Evolutionary conservation across 2,888 invertebrate species (phyloP).

Genomic region (Leptothorax acervorum): DNA sequence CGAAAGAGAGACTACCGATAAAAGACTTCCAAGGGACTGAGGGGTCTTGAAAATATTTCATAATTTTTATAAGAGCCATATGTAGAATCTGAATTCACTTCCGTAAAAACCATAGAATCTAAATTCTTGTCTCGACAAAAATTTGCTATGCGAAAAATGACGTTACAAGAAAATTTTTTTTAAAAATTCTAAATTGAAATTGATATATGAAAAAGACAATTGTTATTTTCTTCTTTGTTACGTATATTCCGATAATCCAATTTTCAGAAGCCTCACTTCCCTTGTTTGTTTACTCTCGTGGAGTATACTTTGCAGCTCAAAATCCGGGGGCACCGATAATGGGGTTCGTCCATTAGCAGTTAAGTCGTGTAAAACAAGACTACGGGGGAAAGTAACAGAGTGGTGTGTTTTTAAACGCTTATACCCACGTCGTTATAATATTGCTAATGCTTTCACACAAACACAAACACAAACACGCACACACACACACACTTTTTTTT

Average conservation of each 20-base stretch:
- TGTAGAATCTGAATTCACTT: not conserved
- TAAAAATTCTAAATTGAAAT: not conserved
- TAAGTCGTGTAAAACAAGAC: not conserved
- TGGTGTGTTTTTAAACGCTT: constrained; percentile 9
- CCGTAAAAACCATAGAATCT: not conserved
- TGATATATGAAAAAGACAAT: not conserved
- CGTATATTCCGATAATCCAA: not conserved
- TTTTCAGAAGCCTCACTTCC: not conserved
- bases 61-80: not conserved
- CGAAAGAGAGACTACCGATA: not conserved
- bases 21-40: not conserved
- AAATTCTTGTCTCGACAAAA: not conserved
- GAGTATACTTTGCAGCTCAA: not conserved
- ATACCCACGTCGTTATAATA: not conserved
- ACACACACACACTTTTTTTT: not conserved
- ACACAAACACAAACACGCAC: too few relatives aligned
- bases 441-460: not conserved
- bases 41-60: not conserved
- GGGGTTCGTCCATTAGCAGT: constrained; percentile 14
- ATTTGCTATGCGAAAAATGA: not conserved
- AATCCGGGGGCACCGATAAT: constrained; percentile 4
- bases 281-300: not conserved
- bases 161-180: not conserved
- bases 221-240: not conserved
- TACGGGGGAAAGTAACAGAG: not conserved